Base-by-base conservation (phyloP, 2,113 vertebrate species). In the Hyaena hyaena region DNA sequence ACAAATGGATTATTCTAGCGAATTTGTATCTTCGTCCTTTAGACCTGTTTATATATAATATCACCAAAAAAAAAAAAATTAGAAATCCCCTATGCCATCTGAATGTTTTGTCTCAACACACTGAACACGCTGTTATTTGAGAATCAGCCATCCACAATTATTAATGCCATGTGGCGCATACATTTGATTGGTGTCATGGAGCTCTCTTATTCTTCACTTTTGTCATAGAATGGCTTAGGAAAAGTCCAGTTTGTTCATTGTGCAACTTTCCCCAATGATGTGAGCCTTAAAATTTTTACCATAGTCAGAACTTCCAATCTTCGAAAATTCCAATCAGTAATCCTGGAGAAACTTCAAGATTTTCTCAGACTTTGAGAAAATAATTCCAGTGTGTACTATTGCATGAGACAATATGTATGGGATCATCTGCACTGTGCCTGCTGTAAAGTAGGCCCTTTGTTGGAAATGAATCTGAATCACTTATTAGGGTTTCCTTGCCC, bases 381-480 rank as follows among this genome's bases (percentile, higher is more conserved):
- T 73, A 73, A 93, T 48, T 76, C 68, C 10, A 53, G 15, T 61
- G 39, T 3, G 33, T 35, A 35, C 45, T 39, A 79, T 7, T 53
- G 39, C 14, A 73, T 88, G 21, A 85, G 71, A 81, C 17, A 55
- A 61, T 80, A 63, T 19, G 6, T 24, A 24, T 12, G 31, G 26
- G 11, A 55, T 74, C 7, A 63, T 16, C 50, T 53, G 15, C 10
- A 5, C n/a, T 35, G 7, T 24, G 15, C 58, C 39, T 66, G 11
- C 7, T 28, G 55, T 17, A 84, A 92, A 53, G 45, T 10, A 94
- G n/a, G 28, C 16, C 23, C 23, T 93, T 76, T 69, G 16, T 16
- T 65, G 33, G 69, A 87, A 95, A 74, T 33, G 23, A 86, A 82
- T 93, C n/a, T 89, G 39, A 96, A 68, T 88, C 88, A 9, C 81